Evolutionary conservation across 1,140 invertebrate species (phyloP).

Genomic region (Lepidurus couesii): DNA sequence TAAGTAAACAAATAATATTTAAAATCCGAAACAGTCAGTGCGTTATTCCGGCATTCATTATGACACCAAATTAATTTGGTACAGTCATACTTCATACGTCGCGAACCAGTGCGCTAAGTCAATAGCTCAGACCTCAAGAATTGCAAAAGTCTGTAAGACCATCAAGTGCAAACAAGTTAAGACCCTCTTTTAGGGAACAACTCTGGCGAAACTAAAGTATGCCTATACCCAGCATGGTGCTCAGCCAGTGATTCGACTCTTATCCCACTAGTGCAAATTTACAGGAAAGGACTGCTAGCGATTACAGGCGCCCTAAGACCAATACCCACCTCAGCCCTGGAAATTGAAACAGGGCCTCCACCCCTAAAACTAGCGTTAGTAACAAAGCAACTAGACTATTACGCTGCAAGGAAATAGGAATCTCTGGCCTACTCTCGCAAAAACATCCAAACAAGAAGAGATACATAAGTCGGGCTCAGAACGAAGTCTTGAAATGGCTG

Average conservation of each 20-base stretch:
- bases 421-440: no score
- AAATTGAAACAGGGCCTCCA: background rate
- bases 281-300: background rate
- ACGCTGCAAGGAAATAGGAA: no score
- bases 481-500: no score
- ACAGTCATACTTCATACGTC: no score
- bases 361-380: background rate
- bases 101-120: background rate
- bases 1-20: no score
- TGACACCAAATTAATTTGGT: no score
- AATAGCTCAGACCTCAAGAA: background rate
- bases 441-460: no score
- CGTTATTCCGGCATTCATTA: background rate
- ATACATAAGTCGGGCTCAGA: no score
- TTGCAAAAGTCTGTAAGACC: background rate
- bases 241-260: background rate
- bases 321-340: background rate
- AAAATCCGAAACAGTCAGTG: constrained; percentile 10
- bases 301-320: background rate
- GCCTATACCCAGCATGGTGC: background rate
- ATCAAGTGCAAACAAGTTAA: background rate
- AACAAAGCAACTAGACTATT: background rate
- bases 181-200: background rate
- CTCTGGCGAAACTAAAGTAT: background rate
- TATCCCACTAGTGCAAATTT: background rate